Evolutionary conservation across 2,888 invertebrate species (phyloP), one percentile per base, ranked within the genome.

Genomic region (Perdita meconis): DNA sequence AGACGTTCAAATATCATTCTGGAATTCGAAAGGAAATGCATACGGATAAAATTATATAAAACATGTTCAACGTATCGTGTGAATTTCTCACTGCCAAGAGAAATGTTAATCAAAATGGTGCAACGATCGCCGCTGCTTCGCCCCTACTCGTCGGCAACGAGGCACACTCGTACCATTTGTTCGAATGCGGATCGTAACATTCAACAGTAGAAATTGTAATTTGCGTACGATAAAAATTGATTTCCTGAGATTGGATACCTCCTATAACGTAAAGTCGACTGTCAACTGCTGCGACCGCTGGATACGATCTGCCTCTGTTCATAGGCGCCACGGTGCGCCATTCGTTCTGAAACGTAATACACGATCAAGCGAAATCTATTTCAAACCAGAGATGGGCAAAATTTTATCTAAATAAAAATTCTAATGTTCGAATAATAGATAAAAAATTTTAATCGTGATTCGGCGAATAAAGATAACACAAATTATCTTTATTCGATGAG

Each of bases 71-170:
- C 56, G 55, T n/a, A 61, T 51, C 19, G 51, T 42, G 30, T 74
- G 59, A 53, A 38, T 13, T 47, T 19, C 16, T 71, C 30, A 8
- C 22, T n/a, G 38, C 24, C 36, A 13, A 72, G 63, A 66, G 26
- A 77, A 83, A 83, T 81, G 64, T 70, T 69, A 83, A 90, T 94
- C 93, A 94, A 79, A 94, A 92, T n/a, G 91, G 92, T 78, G 90
- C 95, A 89, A 97, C 96, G 70, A 97, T 96, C 78, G 97, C 97
- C 75, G 97, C 97, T 53, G 97, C 97, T 93, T 97, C 97, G 65
- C 97, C 96, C 80, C 98, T 95, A 86, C 96, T 96, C 89, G 96
- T 96, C 26, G 97, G 97, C 90, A 98, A 94, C 78, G 96, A 94
- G 55, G 96, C 96, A 83, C 96, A 96, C 86, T 95, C 94, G 81